Conservation (phyloP, 2,797 vertebrate genomes). For the Takifugu ocellatus region DNA sequence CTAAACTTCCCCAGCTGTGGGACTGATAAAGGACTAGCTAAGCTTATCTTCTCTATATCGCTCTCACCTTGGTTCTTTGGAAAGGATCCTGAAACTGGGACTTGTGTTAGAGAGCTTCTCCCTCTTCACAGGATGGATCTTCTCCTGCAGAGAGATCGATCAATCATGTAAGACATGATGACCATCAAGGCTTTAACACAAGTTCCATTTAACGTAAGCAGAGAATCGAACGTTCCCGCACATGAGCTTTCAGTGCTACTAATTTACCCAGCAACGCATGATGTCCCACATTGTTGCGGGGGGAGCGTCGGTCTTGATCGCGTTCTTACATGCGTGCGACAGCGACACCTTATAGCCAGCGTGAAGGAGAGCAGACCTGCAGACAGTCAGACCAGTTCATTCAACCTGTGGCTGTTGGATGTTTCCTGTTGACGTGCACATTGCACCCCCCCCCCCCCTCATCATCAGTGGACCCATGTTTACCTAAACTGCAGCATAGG, state of each 20-base stretch:
- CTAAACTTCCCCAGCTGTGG: neutral
- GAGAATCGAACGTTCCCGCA: neutral
- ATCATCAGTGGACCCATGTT: neutral
- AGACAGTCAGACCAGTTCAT: neutral
- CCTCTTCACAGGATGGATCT: constrained; percentile 83
- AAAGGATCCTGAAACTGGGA: constrained; percentile 84
- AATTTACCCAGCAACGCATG: constrained; percentile 89
- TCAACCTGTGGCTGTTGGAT: neutral
- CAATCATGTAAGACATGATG: neutral
- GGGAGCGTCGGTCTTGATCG: constrained; percentile 86
- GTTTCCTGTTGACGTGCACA: neutral
- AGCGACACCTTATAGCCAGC: constrained; percentile 87
- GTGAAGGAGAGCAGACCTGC: constrained; percentile 86
- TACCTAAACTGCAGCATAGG: constrained; percentile 63
- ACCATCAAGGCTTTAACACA: neutral
- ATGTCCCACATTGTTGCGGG: constrained; percentile 83
- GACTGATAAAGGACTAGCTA: neutral
- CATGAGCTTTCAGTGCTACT: neutral
- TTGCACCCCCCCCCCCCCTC: neutral
- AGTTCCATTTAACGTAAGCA: too few relatives aligned
- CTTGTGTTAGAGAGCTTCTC: constrained; percentile 83
- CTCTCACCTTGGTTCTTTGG: constrained; percentile 79
- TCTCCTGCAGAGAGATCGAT: constrained; percentile 71
- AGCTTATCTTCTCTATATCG: neutral
- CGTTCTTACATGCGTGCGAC: constrained; percentile 89